A percentile compares a stretch with the other conserved stretches of the same genome.
Evolutionary conservation across 2,797 vertebrate genomes (phyloP).

Genomic region (Liasis olivaceus): DNA sequence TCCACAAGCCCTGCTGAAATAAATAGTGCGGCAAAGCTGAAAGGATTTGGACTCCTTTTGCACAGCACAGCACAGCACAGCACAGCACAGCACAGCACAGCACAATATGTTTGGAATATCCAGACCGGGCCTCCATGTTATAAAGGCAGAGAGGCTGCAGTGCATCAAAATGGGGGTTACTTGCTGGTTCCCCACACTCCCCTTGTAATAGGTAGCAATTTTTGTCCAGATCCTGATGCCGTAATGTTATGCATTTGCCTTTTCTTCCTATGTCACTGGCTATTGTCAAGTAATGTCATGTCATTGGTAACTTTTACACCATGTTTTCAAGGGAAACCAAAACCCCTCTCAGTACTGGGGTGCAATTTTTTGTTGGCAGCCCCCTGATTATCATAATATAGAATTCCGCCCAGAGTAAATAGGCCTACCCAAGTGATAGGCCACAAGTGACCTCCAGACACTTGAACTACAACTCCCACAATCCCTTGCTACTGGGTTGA

Average conservation of each 20-base stretch:
- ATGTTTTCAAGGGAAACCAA: neutral
- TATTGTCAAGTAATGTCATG: neutral
- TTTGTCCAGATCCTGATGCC: neutral
- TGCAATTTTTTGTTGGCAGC: neutral
- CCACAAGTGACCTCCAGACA: neutral
- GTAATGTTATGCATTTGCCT: neutral
- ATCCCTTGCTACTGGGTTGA: neutral
- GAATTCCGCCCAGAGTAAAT: neutral
- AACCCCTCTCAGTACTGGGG: neutral
- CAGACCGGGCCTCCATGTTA: neutral
- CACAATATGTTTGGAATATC: neutral
- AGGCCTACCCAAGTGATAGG: neutral
- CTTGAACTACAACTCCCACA: neutral
- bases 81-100: neutral
- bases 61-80: neutral
- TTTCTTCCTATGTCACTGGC: neutral
- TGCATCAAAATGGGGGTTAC: neutral
- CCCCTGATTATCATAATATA: neutral
- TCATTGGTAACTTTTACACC: neutral
- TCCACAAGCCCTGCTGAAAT: neutral
- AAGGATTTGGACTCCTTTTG: neutral
- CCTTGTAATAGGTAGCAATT: slow-evolving; percentile 1
- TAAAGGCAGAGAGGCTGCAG: neutral
- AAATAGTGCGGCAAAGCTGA: neutral
- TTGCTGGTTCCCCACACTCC: neutral